Conservation (phyloP, 2,888 invertebrate species). For the Dryococelus australis region DNA sequence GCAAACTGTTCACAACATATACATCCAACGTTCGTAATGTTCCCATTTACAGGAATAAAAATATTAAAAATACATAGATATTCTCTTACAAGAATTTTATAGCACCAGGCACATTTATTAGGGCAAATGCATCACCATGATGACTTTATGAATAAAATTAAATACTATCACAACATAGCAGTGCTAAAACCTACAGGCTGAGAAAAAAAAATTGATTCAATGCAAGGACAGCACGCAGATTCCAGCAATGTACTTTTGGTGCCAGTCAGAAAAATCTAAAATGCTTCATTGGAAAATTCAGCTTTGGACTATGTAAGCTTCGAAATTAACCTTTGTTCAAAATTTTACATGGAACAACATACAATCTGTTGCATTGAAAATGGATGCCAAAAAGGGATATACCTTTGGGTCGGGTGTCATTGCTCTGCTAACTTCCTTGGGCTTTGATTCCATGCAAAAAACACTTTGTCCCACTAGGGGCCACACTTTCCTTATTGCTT, state of each 20-base stretch:
- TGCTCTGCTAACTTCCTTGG: not conserved
- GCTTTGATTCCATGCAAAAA: not conserved
- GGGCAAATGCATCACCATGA: not conserved
- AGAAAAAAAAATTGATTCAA: not conserved
- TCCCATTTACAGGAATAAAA: too few species aligned
- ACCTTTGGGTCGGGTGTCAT: not conserved
- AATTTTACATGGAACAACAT: not conserved
- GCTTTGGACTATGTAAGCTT: not conserved
- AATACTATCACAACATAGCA: not conserved
- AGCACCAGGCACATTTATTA: conserved; percentile 16
- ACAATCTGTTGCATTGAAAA: not conserved
- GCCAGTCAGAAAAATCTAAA: not conserved
- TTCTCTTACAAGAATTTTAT: not conserved
- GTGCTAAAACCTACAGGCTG: not conserved
- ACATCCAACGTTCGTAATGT: too few species aligned
- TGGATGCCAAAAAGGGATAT: not conserved
- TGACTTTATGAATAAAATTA: not conserved
- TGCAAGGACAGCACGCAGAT: not conserved
- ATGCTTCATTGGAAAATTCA: not conserved
- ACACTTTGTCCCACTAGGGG: not conserved
- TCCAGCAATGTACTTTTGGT: not conserved
- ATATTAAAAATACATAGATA: too few species aligned
- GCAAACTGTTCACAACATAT: too few species aligned
- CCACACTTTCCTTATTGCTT: not conserved
- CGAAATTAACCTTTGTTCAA: not conserved